Base-by-base conservation (phyloP, 2,888 invertebrate genomes). In the Diplazon laetatorius region DNA sequence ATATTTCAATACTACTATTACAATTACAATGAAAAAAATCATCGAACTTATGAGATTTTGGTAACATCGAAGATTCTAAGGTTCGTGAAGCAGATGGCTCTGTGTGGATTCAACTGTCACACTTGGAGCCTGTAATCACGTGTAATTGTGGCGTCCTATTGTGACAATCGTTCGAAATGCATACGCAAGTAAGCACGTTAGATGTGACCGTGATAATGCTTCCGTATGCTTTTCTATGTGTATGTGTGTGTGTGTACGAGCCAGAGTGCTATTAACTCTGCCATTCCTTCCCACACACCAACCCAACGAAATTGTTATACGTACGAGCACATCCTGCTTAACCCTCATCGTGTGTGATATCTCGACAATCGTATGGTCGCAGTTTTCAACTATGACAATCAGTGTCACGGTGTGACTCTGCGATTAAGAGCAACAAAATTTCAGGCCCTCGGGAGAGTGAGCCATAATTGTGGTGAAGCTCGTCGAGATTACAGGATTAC, bases 291-390 rank as follows among this genome's bases (percentile, higher is more conserved):
- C 44, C 50, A 68, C 68, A 63, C 66, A 50, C 63, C 8, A 6
- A 69, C 59, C 22, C 63, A 39, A 70, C 52, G 25, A 72, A 75
- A 79, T 72, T 63, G 75, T 42, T 50, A 44, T 63, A 60, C 50
- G 68, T 63, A 42, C 25, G 22, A 30, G 39, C 25, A 72, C 79
- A 76, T 79, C 79, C 79, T 76, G 75, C 79, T 79, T 76, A 79
- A 72, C 57, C 63, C 59, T 59, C 71, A 63, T 76, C 79, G 42
- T 57, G 50, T 69, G 42, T 35, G 39, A 63, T 44, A 75, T 62
- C 74, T 71, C 66, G 35, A 66, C 50, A 48, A 25, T n/a, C n/a
- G n/a, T n/a, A n/a, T 62, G 42, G 42, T 59, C 59, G 74, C 71
- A 44, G 75, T 72, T 76, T 52, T 68, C 44, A 72, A 72, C 68